Conservation (phyloP, 1,140 invertebrate species). For the Cecropterus lyciades region DNA sequence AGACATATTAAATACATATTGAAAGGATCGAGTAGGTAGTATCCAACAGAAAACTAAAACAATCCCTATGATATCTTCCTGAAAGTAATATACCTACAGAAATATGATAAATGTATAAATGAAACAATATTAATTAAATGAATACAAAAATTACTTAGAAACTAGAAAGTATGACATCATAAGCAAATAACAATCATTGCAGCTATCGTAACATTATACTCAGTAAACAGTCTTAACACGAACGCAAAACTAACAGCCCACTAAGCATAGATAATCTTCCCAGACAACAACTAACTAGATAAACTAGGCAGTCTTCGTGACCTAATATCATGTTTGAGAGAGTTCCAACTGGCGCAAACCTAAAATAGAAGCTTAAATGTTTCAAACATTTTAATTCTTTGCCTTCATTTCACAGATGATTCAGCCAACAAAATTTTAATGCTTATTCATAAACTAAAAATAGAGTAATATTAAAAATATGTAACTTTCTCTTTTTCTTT, state of each 20-base stretch:
- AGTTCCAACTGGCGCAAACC: constrained; percentile 12
- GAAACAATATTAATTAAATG: no score
- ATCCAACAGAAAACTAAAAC: no score
- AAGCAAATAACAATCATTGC: not conserved
- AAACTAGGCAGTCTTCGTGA: constrained; percentile 24
- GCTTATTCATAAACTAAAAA: no score
- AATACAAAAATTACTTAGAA: no score
- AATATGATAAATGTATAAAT: no score
- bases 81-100: no score
- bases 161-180: no score
- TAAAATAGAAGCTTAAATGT: constrained; percentile 20
- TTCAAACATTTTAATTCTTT: constrained; percentile 22
- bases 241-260: constrained; percentile 17
- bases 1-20: no score
- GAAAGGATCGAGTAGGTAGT: no score
- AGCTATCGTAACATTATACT: constrained; percentile 13
- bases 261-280: constrained; percentile 9
- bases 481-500: no score
- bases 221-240: constrained; percentile 4
- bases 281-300: constrained; percentile 8
- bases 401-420: constrained; percentile 2
- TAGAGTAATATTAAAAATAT: no score
- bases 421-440: not conserved
- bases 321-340: constrained; percentile 25
- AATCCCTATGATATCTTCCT: no score